phyloP scores from a whole-genome alignment of 2,797 vertebrate species.

The Darevskia nairensis region DNA sequence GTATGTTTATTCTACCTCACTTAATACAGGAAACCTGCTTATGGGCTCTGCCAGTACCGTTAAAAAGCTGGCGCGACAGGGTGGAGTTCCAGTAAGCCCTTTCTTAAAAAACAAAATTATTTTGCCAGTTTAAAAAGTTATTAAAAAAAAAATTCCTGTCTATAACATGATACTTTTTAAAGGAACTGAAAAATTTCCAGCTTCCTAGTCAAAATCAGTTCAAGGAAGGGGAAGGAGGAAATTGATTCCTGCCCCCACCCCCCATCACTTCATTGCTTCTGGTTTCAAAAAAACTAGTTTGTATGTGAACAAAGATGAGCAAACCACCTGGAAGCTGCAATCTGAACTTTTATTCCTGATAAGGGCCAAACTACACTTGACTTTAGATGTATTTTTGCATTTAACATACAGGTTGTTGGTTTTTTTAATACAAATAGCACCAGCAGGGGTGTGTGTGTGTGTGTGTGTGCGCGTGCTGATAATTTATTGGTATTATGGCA shows the following conservation, averaged over 20 bases:
- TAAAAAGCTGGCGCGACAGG: constrained; percentile 61
- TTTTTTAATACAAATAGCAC: neutral
- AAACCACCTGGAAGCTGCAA: neutral
- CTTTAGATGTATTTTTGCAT: neutral
- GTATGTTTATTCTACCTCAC: constrained; percentile 56
- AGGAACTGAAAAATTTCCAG: constrained; percentile 51
- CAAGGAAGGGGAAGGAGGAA: constrained; percentile 29
- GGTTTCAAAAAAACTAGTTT: neutral
- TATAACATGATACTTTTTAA: constrained; percentile 54
- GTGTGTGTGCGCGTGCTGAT: no score
- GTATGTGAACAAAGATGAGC: neutral
- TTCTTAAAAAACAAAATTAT: constrained; percentile 71
- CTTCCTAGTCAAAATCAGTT: constrained; percentile 38
- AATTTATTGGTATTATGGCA: no score
- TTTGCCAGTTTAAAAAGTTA: constrained; percentile 50
- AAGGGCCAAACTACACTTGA: neutral
- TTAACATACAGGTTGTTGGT: neutral
- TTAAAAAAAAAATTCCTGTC: constrained; percentile 48
- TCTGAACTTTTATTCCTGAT: neutral
- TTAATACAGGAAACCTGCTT: constrained; percentile 65
- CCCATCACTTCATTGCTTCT: constrained; percentile 31
- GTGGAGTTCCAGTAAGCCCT: constrained; percentile 63
- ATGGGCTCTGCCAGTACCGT: constrained; percentile 45
- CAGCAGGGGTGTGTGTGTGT: neutral
- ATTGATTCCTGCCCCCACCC: neutral